Base-by-base conservation (phyloP, 2,888 invertebrate genomes). In the Mesodorylaimus sp. region DNA sequence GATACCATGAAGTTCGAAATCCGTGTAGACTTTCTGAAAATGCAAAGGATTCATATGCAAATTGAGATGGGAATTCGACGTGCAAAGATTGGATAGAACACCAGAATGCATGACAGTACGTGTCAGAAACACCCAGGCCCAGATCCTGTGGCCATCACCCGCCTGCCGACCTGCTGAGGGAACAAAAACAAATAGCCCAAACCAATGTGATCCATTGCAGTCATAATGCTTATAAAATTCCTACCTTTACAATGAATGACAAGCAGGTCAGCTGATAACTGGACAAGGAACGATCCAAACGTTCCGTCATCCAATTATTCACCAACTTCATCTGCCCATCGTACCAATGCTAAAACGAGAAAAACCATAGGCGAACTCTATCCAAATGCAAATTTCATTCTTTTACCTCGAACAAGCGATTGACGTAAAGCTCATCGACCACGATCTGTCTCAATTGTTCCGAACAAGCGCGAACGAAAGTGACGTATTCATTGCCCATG, bases 1-100 rank as follows among this genome's bases (percentile, higher is more conserved):
- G 42, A 97, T 91, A 57, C 95, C 95, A 74, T 97, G 95, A 53
- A 97, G 77, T 74, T 95, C 95, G 72, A 95, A 97, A 73, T 97
- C 95, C 45, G 89, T 86, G 75, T 91, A 93, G 70, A 93, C 80
- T 82, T 97, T 97, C 86, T 95, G 72, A 24, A 65, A 61, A 46
- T 46, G 47, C 24, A 38, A 70, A 36, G 19, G 23, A 7, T 45
- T 7, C 27, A 41, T 43, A 10, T 41, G 13, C n/a, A 37, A 47
- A 41, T 13, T 39, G 41, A 41, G 25, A 29, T n/a, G n/a, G n/a
- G n/a, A n/a, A n/a, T n/a, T n/a, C n/a, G n/a, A n/a, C 36, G 36
- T 16, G 16, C n/a, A 16, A 16, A n/a, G n/a, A n/a, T 36, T 36
- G 36, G 16, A 36, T 36, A 36, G 16, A 36, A n/a, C 16, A 16